Evolutionary conservation across 2,888 invertebrate species (phyloP), one percentile per base, ranked within the genome.

Genomic region (Crioceris asparagi): DNA sequence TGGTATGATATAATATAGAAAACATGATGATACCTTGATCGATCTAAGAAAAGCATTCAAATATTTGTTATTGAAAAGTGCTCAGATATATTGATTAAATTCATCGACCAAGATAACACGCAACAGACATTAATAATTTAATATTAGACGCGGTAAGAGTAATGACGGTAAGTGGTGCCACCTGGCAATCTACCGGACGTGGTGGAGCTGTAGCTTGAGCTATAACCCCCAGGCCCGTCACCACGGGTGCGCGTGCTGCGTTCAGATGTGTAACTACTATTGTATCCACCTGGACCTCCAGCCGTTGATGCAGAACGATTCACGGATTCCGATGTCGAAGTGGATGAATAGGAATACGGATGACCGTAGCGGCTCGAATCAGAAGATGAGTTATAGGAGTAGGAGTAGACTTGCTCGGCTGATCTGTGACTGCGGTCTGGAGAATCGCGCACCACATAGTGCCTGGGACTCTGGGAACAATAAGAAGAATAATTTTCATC

Each of bases 331-430:
- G 71, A 73, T 59, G 67, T 75, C 53, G 74, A 68, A 70, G 84
- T 83, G 48, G 74, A 68, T n/a, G 53, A 45, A 47, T 83, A 82
- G 49, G 76, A 68, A 59, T 71, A 74, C 42, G 70, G 71, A 58
- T 70, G 65, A 51, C 74, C 71, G 51, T 62, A 67, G 44, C 69
- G 68, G 51, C 60, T 65, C 10, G 50, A 49, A 55, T 74, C 69
- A 52, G 72, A 69, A 51, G 62, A 62, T 64, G 79, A 77, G 64
- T 73, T 69, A 72, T 85, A 85, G 50, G 83, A 78, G 72, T 85
- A 86, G 54, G 83, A 83, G 74, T 86, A 87, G 71, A 84, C 83
- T 70, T 83, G 75, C 65, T 85, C 83, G 55, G 83, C 83, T 53
- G 80, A 79, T 62, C 76, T 74, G 40, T 75, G 71, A 54, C 74